Evolutionary conservation across 2,113 vertebrate species (phyloP).

Genomic region (Nyctibius bracteatus): DNA sequence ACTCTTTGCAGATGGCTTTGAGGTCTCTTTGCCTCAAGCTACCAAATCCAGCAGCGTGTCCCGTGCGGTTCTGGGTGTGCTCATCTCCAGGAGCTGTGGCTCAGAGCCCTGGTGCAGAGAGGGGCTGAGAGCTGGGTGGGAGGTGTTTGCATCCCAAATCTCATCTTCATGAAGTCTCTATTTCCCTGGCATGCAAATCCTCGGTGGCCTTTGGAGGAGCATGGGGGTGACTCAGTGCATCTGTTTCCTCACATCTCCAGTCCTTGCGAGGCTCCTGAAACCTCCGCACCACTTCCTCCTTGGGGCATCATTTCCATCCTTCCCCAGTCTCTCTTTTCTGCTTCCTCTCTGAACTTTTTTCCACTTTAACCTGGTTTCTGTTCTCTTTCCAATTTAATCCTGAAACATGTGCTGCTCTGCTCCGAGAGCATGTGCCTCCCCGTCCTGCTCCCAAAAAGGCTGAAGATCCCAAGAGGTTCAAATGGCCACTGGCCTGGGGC

Average conservation of each 20-base stretch:
- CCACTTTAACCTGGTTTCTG: background rate
- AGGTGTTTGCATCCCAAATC: background rate
- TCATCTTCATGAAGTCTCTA: background rate
- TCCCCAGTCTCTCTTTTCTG: background rate
- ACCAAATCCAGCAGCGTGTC: background rate
- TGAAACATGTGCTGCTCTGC: background rate
- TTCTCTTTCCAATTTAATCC: background rate
- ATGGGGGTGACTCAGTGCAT: background rate
- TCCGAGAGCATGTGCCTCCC: rapidly evolving
- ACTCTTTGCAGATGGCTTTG: background rate
- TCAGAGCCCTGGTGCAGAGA: background rate
- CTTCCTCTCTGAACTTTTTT: background rate
- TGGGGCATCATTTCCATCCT: background rate
- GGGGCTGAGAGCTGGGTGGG: background rate
- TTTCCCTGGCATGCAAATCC: background rate
- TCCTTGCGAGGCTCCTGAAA: background rate
- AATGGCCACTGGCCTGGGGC: background rate
- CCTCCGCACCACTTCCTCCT: rapidly evolving
- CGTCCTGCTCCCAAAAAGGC: rapidly evolving
- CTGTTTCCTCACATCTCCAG: background rate
- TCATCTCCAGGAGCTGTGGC: background rate
- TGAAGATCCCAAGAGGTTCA: background rate
- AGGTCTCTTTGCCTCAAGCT: background rate
- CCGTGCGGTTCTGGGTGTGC: background rate
- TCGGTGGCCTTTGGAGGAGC: background rate